Evolutionary conservation across 2,113 vertebrate species (phyloP).

Genomic region (Orthonyx spaldingii): DNA sequence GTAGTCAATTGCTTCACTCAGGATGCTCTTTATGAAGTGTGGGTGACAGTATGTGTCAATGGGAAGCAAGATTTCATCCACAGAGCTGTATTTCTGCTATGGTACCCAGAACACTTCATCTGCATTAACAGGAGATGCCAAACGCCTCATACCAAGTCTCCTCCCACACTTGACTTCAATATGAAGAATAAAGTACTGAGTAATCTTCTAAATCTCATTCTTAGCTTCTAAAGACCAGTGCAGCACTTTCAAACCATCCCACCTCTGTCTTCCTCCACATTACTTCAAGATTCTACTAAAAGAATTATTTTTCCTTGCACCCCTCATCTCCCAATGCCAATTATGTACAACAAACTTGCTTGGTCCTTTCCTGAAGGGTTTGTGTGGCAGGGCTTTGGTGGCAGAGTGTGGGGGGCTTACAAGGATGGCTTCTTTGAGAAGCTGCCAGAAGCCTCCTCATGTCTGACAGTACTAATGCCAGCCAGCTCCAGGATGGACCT

Average conservation of each 20-base stretch:
- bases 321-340: not conserved
- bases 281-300: not conserved
- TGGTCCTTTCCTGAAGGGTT: not conserved
- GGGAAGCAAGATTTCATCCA: not conserved
- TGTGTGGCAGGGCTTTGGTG: not conserved
- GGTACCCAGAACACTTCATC: not conserved
- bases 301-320: not conserved
- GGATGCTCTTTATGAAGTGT: not conserved
- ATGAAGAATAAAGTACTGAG: not conserved
- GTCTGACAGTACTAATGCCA: not conserved
- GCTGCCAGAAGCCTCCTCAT: not conserved
- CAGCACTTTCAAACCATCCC: not conserved
- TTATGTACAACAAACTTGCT: not conserved
- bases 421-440: not conserved
- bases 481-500: not conserved
- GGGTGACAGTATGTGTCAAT: not conserved
- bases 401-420: not conserved
- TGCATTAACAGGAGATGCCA: not conserved
- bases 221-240: not conserved
- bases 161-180: not conserved
- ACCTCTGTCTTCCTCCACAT: not conserved
- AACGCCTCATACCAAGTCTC: not conserved
- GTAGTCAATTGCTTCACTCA: not conserved
- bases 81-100: not conserved
- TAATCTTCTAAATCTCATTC: not conserved